Percentiles rank a stretch among this genome's conserved stretches.
Conservation (phyloP, 2,888 invertebrate genomes). For the Mythimna lalbum region DNA sequence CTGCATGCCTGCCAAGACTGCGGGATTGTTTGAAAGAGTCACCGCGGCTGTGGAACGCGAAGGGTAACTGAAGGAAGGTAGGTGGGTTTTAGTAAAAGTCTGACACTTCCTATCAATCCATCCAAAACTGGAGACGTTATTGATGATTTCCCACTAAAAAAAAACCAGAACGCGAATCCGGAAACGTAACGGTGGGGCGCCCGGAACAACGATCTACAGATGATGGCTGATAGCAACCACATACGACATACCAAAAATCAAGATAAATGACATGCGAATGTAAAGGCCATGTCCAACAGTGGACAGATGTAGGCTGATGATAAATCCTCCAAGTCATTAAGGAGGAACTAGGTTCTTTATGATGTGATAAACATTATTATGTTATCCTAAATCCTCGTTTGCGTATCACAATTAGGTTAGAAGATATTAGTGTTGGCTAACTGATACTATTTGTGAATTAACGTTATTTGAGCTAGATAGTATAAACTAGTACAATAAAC, state of each 20-base stretch:
- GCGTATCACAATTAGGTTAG: slow-evolving; percentile 26
- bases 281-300: background rate
- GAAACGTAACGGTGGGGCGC: too few relatives aligned
- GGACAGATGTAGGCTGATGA: too few relatives aligned
- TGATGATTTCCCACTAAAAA: too few relatives aligned
- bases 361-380: background rate
- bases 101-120: too few relatives aligned
- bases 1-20: too few relatives aligned
- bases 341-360: background rate
- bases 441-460: slow-evolving; percentile 27
- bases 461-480: slow-evolving; percentile 24
- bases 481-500: slow-evolving; percentile 36
- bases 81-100: too few relatives aligned
- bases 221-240: background rate
- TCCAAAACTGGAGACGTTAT: too few relatives aligned
- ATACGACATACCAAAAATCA: background rate
- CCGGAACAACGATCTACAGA: background rate
- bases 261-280: background rate
- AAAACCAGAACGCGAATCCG: too few relatives aligned
- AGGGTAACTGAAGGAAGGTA: too few relatives aligned
- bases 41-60: too few relatives aligned
- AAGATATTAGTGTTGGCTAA: slow-evolving; percentile 17
- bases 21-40: too few relatives aligned
- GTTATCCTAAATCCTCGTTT: slow-evolving; percentile 1
- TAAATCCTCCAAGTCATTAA: background rate